phyloP scores from a whole-genome alignment of 2,797 vertebrate species.

The Poeciliopsis gracilis region DNA sequence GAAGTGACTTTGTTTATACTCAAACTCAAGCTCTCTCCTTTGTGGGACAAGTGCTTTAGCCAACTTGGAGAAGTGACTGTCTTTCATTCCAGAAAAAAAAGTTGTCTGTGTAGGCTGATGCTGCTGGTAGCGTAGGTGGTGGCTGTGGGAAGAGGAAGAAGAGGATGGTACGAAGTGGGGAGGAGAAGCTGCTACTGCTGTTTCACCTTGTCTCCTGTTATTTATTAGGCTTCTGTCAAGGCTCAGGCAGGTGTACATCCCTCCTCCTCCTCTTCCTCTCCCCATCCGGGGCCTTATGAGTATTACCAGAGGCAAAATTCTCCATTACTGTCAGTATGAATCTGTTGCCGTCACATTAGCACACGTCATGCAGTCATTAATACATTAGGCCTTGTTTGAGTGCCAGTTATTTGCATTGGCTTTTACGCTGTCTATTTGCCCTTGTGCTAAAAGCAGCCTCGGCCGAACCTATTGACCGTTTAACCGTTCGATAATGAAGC shows the following conservation, averaged over 20 bases:
- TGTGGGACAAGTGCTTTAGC: slow-evolving; percentile 43
- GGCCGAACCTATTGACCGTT: slow-evolving; percentile 73
- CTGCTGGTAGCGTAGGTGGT: slow-evolving; percentile 49
- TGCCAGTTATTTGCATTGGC: slow-evolving; percentile 81
- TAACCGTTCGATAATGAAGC: slow-evolving; percentile 79
- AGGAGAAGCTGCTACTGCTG: slow-evolving; percentile 67
- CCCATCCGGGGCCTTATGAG: slow-evolving; percentile 47
- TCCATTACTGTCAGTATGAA: slow-evolving; percentile 95
- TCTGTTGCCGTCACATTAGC: slow-evolving; percentile 85
- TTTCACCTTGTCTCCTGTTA: slow-evolving; percentile 91
- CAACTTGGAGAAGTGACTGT: slow-evolving; percentile 52
- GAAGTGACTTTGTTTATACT: neutral
- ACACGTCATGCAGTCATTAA: slow-evolving; percentile 87
- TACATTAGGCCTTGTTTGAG: slow-evolving; percentile 84
- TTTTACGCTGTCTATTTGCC: slow-evolving; percentile 71
- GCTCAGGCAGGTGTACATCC: slow-evolving; percentile 81
- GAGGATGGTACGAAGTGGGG: neutral
- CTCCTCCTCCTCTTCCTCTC: slow-evolving; percentile 7
- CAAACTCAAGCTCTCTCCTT: slow-evolving; percentile 45
- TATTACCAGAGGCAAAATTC: slow-evolving; percentile 90
- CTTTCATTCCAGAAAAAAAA: slow-evolving; percentile 57
- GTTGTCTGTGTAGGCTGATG: slow-evolving; percentile 46
- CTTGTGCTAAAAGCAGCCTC: slow-evolving; percentile 72
- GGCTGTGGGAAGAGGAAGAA: slow-evolving; percentile 22
- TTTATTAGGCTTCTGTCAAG: slow-evolving; percentile 87